These are phyloP conservation scores for Hemichromis elongatus DNA, from an alignment of 2,113 vertebrate species.

Conservation along the genomic window DNA sequence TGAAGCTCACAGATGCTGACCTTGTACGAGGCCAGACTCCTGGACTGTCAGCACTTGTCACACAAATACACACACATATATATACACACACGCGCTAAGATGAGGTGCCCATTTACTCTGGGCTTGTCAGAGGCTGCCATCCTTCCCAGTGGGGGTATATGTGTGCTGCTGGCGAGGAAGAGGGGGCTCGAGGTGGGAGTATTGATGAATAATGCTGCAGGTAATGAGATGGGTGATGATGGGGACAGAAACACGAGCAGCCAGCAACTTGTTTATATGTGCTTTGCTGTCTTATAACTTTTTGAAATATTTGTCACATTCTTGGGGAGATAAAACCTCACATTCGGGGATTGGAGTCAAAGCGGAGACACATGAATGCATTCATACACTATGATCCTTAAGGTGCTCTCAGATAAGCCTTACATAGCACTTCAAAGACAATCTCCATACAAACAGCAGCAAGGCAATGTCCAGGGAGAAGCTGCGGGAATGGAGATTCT, in stretches of 20 bases:
- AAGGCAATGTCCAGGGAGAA: background rate
- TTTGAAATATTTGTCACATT: constrained; percentile 26
- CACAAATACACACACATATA: constrained; percentile 35
- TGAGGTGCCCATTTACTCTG: constrained; percentile 49
- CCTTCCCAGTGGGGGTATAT: constrained; percentile 48
- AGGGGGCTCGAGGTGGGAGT: constrained; percentile 19
- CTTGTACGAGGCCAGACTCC: constrained; percentile 61
- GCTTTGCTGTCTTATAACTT: constrained; percentile 18
- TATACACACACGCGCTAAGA: background rate
- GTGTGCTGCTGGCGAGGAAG: constrained; percentile 22
- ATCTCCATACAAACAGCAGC: background rate
- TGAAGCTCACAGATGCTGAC: constrained; percentile 61
- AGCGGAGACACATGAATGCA: background rate
- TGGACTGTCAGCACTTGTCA: constrained; percentile 65
- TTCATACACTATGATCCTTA: background rate
- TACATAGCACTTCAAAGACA: background rate
- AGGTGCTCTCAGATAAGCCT: background rate
- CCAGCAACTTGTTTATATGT: constrained; percentile 35
- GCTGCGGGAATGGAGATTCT: background rate
- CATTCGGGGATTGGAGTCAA: background rate
- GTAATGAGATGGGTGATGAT: constrained; percentile 58
- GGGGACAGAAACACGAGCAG: constrained; percentile 38
- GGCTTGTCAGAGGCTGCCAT: constrained; percentile 54
- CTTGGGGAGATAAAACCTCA: constrained; percentile 1
- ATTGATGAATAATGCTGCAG: constrained; percentile 65